Percentiles rank a stretch among this genome's conserved stretches.
Conservation (phyloP, 2,888 invertebrate genomes). For the Melinaea marsaeus region DNA sequence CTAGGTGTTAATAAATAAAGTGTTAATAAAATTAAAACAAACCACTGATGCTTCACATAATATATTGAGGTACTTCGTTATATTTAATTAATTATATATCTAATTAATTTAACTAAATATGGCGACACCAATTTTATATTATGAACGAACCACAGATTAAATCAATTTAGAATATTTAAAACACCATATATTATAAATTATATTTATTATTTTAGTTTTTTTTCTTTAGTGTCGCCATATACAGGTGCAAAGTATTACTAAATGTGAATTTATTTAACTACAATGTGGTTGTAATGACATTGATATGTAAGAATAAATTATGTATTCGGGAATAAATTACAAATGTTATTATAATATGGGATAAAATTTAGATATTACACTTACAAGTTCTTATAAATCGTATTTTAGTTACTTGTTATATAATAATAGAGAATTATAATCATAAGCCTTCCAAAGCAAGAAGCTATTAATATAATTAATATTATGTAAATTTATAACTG, state of each 20-base stretch:
- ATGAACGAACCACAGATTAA: conserved; percentile 16
- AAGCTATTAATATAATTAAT: too few relatives aligned
- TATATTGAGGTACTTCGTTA: conserved; percentile 45
- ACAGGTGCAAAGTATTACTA: neutral
- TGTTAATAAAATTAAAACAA: conserved; percentile 30
- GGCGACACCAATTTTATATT: conserved; percentile 2
- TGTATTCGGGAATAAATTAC: too few relatives aligned
- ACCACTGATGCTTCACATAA: conserved; percentile 44
- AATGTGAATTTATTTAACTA: conserved; percentile 8
- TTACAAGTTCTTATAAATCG: too few relatives aligned
- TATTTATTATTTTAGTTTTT: neutral
- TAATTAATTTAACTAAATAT: conserved; percentile 6
- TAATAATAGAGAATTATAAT: too few relatives aligned
- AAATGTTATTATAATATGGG: too few relatives aligned
- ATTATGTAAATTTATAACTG: too few relatives aligned
- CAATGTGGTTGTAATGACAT: conserved; percentile 1
- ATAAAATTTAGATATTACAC: too few relatives aligned
- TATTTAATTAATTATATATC: conserved; percentile 28
- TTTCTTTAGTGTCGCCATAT: conserved; percentile 5
- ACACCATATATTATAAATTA: too few relatives aligned
- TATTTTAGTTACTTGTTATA: too few relatives aligned
- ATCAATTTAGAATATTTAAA: too few relatives aligned
- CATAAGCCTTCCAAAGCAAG: too few relatives aligned
- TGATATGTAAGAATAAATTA: conserved; percentile 4
- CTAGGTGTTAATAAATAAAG: too few relatives aligned